phyloP scores from a whole-genome alignment of 2,113 vertebrate species.

The Stigmatopora nigra region DNA sequence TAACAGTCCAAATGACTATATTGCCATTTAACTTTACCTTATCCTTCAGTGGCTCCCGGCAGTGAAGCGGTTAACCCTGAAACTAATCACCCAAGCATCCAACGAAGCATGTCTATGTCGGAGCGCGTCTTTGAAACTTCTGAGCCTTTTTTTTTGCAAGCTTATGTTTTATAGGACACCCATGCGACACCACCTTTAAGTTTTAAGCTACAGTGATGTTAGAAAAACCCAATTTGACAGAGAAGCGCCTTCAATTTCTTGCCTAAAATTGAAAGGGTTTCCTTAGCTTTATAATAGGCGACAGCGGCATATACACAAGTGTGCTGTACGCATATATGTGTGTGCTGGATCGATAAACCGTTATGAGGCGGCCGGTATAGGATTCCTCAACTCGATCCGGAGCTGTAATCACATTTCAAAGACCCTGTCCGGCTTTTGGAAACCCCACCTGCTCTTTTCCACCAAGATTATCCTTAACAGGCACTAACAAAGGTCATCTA shows the following conservation, averaged over 20 bases:
- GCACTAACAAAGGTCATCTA: conserved; percentile 21
- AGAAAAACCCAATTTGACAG: conserved; percentile 28
- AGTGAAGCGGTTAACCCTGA: conserved; percentile 41
- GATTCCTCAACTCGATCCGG: conserved; percentile 46
- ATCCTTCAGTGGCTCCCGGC: conserved; percentile 30
- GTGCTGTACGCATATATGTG: conserved; percentile 4
- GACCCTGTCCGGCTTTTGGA: conserved; percentile 16
- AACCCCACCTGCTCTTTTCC: conserved; percentile 29
- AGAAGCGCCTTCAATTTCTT: conserved; percentile 37
- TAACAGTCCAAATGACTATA: no score
- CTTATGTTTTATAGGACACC: not conserved
- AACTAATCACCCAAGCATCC: conserved; percentile 24
- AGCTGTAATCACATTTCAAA: conserved; percentile 64
- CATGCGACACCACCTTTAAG: conserved; percentile 7
- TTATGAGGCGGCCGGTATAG: conserved; percentile 54
- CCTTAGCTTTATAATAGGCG: conserved; percentile 54
- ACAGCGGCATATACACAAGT: conserved; percentile 4
- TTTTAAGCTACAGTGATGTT: conserved; percentile 7
- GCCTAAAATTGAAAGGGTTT: conserved; percentile 47
- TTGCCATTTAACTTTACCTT: not conserved
- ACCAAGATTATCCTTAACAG: conserved; percentile 23
- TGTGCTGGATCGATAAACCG: conserved; percentile 57
- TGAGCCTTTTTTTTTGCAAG: conserved; percentile 4
- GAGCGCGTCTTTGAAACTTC: not conserved
- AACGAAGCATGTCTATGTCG: conserved; percentile 8